Evolutionary conservation across 2,888 invertebrate genomes (phyloP), one percentile per base, ranked within the genome.

Genomic region (Nomada lathburiana): DNA sequence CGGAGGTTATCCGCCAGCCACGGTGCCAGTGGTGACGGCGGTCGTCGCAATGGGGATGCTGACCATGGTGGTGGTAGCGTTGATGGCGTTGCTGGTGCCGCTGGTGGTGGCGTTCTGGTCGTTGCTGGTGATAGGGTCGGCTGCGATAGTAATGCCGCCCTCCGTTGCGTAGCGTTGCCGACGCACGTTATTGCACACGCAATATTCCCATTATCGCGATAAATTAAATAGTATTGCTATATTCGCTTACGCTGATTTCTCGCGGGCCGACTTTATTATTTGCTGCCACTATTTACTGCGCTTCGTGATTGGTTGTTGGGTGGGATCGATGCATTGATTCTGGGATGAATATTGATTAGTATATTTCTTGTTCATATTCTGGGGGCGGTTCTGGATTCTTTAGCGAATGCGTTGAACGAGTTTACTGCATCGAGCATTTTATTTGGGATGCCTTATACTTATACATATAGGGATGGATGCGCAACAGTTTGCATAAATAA

Each of bases 221-320:
- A 81, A 85, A 91, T 92, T 90, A 91, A 90, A 91, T 47, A 16
- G 13, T 13, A 91, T 92, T 90, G 2, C 26, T 26, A 92, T 90
- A 91, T 89, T 89, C 89, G 83, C 87, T 88, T 87, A 88, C 90
- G 88, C 89, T 88, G 89, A 90, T 91, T 92, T 91, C 85, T 84
- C 36, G 7, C n/a, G 86, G 88, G 80, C 82, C 86, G 88, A 81
- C 86, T 86, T 86, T 85, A 87, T 89, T 88, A 88, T 89, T 88
- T 87, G 89, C 83, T 87, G 83, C 86, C 83, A 86, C 84, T 83
- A 83, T 82, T 84, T 85, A 7, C 5, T 81, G 85, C 79, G 87
- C 88, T 91, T 87, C 85, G 73, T 86, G 85, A 85, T 42, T n/a
- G 29, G 36, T 13, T 16, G 4, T 18, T 52, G n/a, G 5, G 5